Evolutionary conservation across 2,888 invertebrate species (phyloP).

Genomic region (Asteroscopus sphinx): DNA sequence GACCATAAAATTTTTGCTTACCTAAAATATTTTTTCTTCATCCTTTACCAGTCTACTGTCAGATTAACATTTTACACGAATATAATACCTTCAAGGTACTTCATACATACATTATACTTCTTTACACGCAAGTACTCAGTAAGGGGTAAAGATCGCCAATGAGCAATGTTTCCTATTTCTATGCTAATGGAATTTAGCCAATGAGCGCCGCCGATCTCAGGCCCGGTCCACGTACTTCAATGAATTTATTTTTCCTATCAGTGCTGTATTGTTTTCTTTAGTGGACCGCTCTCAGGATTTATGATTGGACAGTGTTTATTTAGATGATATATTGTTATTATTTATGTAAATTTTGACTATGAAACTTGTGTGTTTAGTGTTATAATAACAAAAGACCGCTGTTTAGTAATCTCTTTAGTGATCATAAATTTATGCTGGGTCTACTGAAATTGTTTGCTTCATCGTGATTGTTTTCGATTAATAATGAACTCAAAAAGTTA

Average conservation of each 20-base stretch:
- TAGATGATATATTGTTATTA: slow-evolving; percentile 30
- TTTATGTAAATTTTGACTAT: slow-evolving; percentile 24
- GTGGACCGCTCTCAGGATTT: slow-evolving; percentile 33
- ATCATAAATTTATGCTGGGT: slow-evolving; percentile 29
- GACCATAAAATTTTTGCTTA: too few species aligned
- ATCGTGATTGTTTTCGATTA: background rate
- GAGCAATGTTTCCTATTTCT: slow-evolving; percentile 73
- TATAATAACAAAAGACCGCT: slow-evolving; percentile 17
- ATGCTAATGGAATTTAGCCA: slow-evolving; percentile 73
- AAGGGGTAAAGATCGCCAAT: slow-evolving; percentile 66
- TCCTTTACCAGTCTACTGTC: background rate
- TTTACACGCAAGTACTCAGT: slow-evolving; percentile 56
- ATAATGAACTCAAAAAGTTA: too few species aligned
- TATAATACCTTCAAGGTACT: background rate
- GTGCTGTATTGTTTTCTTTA: slow-evolving; percentile 58
- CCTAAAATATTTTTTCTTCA: background rate
- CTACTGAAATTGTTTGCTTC: slow-evolving; percentile 4
- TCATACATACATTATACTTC: slow-evolving; percentile 21
- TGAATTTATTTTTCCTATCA: slow-evolving; percentile 66
- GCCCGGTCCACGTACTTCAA: slow-evolving; percentile 46
- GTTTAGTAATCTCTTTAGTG: slow-evolving; percentile 15
- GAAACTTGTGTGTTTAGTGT: slow-evolving; percentile 10
- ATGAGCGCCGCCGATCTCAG: slow-evolving; percentile 61
- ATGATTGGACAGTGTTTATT: slow-evolving; percentile 33
- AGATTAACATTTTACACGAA: slow-evolving; percentile 3